A percentile compares a stretch with the other conserved stretches of the same genome.
phyloP scores from a whole-genome alignment of 2,888 invertebrate species.

The Agelastica alni region DNA sequence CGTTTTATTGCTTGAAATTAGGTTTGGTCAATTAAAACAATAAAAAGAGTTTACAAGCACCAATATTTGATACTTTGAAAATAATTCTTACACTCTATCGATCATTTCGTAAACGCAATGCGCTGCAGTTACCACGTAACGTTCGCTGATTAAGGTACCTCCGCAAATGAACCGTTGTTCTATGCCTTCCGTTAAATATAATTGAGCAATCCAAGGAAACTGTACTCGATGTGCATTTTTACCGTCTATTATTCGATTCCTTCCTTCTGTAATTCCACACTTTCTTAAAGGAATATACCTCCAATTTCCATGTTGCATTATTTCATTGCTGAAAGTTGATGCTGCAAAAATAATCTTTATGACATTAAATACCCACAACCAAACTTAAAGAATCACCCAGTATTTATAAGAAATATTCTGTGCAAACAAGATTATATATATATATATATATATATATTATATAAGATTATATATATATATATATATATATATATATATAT shows the following conservation, averaged over 20 bases:
- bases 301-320: slow-evolving; percentile 4
- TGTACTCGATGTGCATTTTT: slow-evolving; percentile 53
- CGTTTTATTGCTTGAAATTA: no score
- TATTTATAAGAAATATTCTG: no score
- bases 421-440: no score
- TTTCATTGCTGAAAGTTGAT: slow-evolving; percentile 1
- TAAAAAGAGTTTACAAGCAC: neutral
- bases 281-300: slow-evolving; percentile 2
- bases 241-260: slow-evolving; percentile 2
- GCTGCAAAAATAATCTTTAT: no score
- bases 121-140: slow-evolving; percentile 56
- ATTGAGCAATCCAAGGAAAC: slow-evolving; percentile 66
- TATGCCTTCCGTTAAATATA: slow-evolving; percentile 58
- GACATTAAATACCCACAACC: no score
- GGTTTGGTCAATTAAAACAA: neutral
- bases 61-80: neutral
- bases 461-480: neutral
- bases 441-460: neutral
- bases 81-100: slow-evolving; percentile 15
- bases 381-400: no score
- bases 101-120: slow-evolving; percentile 52
- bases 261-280: neutral
- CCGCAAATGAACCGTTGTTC: slow-evolving; percentile 45
- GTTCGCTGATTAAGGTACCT: slow-evolving; percentile 52
- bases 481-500: neutral